Percentiles rank a stretch among this genome's conserved stretches.
These are phyloP conservation scores for Dusona sp. DNA, from an alignment of 2,888 invertebrate species.

Conservation along the genomic window DNA sequence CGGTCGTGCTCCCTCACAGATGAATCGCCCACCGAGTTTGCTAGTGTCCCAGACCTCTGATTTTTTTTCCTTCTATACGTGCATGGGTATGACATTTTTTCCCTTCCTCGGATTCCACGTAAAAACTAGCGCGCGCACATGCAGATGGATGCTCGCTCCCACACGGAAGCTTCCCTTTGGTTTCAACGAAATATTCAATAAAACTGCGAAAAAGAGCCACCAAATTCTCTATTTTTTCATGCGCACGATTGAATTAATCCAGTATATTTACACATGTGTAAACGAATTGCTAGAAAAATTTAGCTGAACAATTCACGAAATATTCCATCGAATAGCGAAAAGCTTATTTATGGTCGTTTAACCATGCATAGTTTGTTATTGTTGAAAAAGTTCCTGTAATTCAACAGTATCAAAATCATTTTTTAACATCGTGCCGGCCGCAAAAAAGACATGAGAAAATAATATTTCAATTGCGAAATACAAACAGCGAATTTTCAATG, in stretches of 20 bases:
- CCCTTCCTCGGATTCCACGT: not conserved
- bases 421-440: not conserved
- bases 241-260: not conserved
- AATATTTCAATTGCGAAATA: not conserved
- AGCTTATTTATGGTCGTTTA: not conserved
- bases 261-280: not conserved
- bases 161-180: slow-evolving; percentile 10
- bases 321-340: not conserved
- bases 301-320: not conserved
- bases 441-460: not conserved
- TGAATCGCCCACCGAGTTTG: slow-evolving; percentile 22
- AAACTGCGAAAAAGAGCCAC: not conserved
- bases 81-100: slow-evolving; percentile 17
- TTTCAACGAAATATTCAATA: slow-evolving; percentile 21
- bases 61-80: slow-evolving; percentile 9
- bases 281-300: not conserved
- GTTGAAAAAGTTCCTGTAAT: not conserved
- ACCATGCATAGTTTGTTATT: not conserved
- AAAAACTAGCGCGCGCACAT: slow-evolving; percentile 7
- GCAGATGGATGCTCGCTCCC: slow-evolving; percentile 26
- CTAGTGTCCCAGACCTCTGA: slow-evolving; percentile 13
- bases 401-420: not conserved
- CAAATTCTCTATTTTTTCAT: not conserved
- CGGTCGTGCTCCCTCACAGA: not conserved
- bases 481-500: not conserved